Percentiles rank a stretch among this genome's conserved stretches.
phyloP scores from a whole-genome alignment of 2,888 invertebrate genomes.

The Cantharis rustica region DNA sequence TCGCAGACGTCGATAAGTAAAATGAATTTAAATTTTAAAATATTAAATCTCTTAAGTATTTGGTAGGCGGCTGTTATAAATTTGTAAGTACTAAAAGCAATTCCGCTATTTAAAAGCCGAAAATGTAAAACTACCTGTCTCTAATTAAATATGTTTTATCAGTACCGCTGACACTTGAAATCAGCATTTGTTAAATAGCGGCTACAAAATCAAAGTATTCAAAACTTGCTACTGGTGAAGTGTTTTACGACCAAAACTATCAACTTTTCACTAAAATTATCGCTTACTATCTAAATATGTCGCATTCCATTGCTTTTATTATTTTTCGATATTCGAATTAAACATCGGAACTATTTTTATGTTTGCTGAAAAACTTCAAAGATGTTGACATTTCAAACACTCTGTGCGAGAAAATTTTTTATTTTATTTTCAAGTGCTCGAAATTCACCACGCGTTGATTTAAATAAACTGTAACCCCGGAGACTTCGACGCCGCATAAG shows the following conservation, averaged over 20 bases:
- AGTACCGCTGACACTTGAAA: constrained; percentile 31
- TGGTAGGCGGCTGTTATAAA: not conserved
- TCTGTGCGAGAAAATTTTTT: not conserved
- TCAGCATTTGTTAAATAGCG: constrained; percentile 32
- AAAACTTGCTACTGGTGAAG: constrained; percentile 36
- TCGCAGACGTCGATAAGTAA: not conserved
- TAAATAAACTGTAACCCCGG: not conserved
- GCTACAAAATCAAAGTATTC: constrained; percentile 37
- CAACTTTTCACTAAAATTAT: constrained; percentile 33
- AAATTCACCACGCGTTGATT: not conserved
- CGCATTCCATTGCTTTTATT: constrained; percentile 24
- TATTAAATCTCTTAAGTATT: constrained; percentile 4
- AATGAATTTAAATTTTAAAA: constrained; percentile 32
- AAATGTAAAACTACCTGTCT: constrained; percentile 31
- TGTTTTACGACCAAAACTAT: constrained; percentile 35
- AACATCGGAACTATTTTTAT: not conserved
- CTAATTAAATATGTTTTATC: constrained; percentile 36
- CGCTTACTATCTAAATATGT: constrained; percentile 32
- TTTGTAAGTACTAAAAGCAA: constrained; percentile 18
- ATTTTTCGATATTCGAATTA: not conserved
- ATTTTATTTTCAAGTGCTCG: not conserved
- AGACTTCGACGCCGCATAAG: not conserved
- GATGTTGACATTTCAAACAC: too few relatives aligned
- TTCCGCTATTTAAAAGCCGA: constrained; percentile 22
- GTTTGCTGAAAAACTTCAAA: not conserved